Percentiles rank a stretch among this genome's conserved stretches.
Conservation (phyloP, 2,888 invertebrate species). For the Selenia dentaria region DNA sequence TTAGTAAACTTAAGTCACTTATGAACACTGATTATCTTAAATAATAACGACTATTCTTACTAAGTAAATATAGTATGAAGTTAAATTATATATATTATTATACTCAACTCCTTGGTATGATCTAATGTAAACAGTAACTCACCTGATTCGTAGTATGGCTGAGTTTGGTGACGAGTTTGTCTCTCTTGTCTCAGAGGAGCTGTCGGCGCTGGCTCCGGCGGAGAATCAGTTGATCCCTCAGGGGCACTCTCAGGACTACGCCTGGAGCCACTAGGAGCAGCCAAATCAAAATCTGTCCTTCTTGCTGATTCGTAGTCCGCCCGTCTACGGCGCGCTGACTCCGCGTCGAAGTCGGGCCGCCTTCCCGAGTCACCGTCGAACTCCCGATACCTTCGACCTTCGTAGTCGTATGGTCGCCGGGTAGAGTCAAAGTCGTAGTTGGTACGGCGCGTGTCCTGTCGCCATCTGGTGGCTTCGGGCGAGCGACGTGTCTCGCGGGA, state of each 20-base stretch:
- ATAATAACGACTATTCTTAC: no score
- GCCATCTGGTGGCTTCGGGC: slow-evolving; percentile 75
- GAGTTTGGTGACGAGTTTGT: slow-evolving; percentile 67
- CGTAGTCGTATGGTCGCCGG: slow-evolving; percentile 76
- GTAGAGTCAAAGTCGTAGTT: slow-evolving; percentile 74
- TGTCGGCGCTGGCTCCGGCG: slow-evolving; percentile 79
- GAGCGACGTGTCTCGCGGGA: slow-evolving; percentile 73
- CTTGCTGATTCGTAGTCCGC: slow-evolving; percentile 80
- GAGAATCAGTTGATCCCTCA: slow-evolving; percentile 74
- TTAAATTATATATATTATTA: no score
- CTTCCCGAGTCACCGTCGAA: slow-evolving; percentile 73
- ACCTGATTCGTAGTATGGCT: slow-evolving; percentile 81
- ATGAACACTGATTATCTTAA: no score
- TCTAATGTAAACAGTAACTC: slow-evolving; percentile 38
- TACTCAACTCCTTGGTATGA: no score
- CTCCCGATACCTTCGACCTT: slow-evolving; percentile 59
- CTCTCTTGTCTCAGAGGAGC: slow-evolving; percentile 72
- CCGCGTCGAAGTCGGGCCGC: slow-evolving; percentile 70
- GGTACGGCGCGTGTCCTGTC: slow-evolving; percentile 71
- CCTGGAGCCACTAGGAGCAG: slow-evolving; percentile 69
- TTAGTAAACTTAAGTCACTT: no score
- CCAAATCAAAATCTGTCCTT: slow-evolving; percentile 75
- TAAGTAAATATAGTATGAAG: no score
- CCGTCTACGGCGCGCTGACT: slow-evolving; percentile 70
- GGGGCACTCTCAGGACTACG: slow-evolving; percentile 78